Conservation (phyloP, 1,140 invertebrate species). For the Neodiprion pinetum region DNA sequence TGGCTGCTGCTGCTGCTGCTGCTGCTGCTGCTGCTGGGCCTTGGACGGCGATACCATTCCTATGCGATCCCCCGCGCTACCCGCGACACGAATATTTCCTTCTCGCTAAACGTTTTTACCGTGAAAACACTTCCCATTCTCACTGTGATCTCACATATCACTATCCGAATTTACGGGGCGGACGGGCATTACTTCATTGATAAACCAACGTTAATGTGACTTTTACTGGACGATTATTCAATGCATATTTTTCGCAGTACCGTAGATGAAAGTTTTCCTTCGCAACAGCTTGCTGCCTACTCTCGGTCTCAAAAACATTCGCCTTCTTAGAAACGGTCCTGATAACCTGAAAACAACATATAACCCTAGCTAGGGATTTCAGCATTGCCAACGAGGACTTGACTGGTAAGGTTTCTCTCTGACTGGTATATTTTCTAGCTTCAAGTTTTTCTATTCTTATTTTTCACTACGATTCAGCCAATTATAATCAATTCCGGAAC, state of each 20-base stretch:
- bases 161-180: neutral
- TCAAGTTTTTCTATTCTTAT: no score
- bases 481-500: no score
- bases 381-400: no score
- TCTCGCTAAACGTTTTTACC: slow-evolving; percentile 33
- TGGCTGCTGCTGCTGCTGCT: slow-evolving; percentile 29
- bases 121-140: slow-evolving; percentile 37
- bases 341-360: neutral
- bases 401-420: no score
- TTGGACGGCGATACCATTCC: slow-evolving; percentile 61
- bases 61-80: slow-evolving; percentile 46
- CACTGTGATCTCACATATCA: neutral
- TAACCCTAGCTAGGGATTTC: neutral
- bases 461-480: no score
- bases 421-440: no score
- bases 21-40: slow-evolving; percentile 49
- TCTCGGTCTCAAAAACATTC: neutral
- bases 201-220: neutral
- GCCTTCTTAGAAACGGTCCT: neutral
- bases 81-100: slow-evolving; percentile 35
- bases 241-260: neutral
- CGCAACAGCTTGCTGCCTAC: neutral
- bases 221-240: neutral
- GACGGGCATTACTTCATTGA: no score
- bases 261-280: slow-evolving; percentile 3